These are phyloP conservation scores for Apteryx owenii DNA, from an alignment of 2,113 vertebrate species.

Conservation along the genomic window DNA sequence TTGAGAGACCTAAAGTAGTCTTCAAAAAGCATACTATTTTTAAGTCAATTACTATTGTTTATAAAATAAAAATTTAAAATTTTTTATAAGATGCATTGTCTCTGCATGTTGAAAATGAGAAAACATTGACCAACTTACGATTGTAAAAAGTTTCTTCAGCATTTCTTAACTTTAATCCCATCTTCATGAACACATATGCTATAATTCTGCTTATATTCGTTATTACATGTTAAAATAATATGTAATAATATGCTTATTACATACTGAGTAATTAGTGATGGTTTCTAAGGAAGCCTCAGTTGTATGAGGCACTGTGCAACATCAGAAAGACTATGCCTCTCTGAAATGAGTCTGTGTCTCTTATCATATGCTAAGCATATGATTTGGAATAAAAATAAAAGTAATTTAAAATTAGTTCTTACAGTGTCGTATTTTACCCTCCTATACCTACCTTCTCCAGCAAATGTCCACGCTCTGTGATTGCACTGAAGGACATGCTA, in stretches of 20 bases:
- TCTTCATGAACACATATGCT: neutral
- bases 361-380: neutral
- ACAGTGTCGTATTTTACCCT: neutral
- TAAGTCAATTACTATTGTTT: neutral
- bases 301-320: too few species aligned
- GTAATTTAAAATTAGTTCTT: neutral
- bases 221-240: neutral
- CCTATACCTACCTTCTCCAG: neutral
- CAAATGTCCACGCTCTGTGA: neutral
- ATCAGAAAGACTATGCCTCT: neutral
- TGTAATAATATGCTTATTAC: neutral
- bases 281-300: neutral
- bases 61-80: neutral
- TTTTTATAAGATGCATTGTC: neutral
- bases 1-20: neutral
- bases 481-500: neutral
- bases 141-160: neutral
- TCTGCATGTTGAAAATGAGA: neutral
- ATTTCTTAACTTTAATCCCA: neutral
- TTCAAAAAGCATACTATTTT: neutral
- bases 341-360: too few species aligned
- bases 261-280: neutral
- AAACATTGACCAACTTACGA: neutral
- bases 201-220: neutral
- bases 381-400: slow-evolving; percentile 2